These are phyloP conservation scores for Dioctria linearis DNA, from an alignment of 2,888 invertebrate species.

Conservation along the genomic window DNA sequence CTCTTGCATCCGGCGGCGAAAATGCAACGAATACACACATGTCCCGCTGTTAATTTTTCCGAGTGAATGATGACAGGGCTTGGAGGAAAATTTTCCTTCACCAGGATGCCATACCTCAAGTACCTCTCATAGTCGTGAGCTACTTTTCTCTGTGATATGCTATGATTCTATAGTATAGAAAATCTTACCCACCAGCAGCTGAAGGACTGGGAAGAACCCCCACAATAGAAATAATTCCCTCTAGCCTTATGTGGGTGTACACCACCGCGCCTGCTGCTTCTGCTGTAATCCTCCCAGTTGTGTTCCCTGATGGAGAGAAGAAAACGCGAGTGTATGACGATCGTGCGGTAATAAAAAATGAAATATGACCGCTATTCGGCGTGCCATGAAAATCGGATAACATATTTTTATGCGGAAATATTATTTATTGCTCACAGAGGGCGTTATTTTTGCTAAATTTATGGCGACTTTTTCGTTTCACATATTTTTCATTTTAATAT, in stretches of 20 bases:
- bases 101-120: neutral
- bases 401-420: constrained; percentile 69
- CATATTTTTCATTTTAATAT: constrained; percentile 59
- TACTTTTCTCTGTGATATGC: neutral
- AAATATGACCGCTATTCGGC: constrained; percentile 68
- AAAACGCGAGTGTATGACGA: constrained; percentile 56
- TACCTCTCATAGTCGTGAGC: too few relatives aligned
- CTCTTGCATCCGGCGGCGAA: neutral
- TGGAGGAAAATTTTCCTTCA: constrained; percentile 14
- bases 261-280: neutral
- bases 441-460: constrained; percentile 62
- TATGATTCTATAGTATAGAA: neutral
- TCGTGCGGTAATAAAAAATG: constrained; percentile 68
- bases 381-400: constrained; percentile 70
- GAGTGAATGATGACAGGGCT: constrained; percentile 30
- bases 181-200: neutral
- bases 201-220: neutral
- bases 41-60: constrained; percentile 35
- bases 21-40: constrained; percentile 17
- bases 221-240: neutral
- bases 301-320: constrained; percentile 24
- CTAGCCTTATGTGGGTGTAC: constrained; percentile 18
- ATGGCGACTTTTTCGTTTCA: constrained; percentile 58
- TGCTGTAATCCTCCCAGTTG: too few relatives aligned
- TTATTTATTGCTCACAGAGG: constrained; percentile 69